These are phyloP conservation scores for Coregonus clupeaformis DNA, from an alignment of 2,113 vertebrate species.

Conservation along the genomic window DNA sequence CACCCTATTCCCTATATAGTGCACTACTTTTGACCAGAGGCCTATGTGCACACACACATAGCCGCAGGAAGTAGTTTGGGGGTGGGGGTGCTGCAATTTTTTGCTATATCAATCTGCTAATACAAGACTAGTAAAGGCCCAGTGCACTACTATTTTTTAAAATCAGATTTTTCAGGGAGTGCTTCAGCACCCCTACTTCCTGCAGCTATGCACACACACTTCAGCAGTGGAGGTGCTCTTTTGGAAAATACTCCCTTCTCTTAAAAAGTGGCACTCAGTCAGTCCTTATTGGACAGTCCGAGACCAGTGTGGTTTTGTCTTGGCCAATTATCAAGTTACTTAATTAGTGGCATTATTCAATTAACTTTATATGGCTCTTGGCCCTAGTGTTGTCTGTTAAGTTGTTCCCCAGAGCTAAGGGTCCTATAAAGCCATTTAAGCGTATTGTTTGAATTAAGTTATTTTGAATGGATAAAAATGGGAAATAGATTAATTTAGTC, in stretches of 20 bases:
- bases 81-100: too few species aligned
- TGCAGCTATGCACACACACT: background rate
- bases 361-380: conserved; percentile 45
- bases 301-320: conserved; percentile 41
- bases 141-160: too few species aligned
- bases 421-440: conserved; percentile 17
- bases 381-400: conserved; percentile 13
- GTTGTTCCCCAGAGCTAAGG: conserved; percentile 26
- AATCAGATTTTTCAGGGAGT: too few species aligned
- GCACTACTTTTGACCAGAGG: too few species aligned
- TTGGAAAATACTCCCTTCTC: background rate
- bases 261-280: conserved; percentile 18
- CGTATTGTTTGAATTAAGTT: background rate
- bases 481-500: conserved; percentile 8
- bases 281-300: conserved; percentile 13
- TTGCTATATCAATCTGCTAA: conserved; percentile 26
- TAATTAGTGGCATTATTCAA: conserved; percentile 42
- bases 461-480: conserved; percentile 8
- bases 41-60: background rate
- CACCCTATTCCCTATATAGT: too few species aligned
- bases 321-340: conserved; percentile 32
- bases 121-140: background rate
- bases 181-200: too few species aligned
- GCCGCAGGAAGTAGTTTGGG: background rate
- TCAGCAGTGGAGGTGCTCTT: conserved; percentile 8